Evolutionary conservation across 92 coral and sea anemone genomes (phyloP), one percentile per base, ranked within the genome.

Genomic region (Epizoanthus rinbou): DNA sequence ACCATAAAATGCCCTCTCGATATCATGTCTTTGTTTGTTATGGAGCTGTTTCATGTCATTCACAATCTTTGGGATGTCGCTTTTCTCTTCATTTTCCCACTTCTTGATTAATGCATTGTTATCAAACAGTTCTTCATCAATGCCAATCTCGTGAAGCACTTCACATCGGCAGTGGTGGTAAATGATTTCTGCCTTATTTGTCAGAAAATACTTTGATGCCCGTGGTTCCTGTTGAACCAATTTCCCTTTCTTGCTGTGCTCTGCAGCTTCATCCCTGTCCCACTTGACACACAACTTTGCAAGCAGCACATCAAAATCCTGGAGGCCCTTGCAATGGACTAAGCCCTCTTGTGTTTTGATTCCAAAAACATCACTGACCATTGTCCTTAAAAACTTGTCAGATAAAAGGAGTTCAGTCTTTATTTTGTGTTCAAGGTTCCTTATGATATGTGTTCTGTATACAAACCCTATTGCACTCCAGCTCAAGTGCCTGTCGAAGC

Each of bases 391-490:
- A 69, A 87, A 90, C 33, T 72, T 86, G 70, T 84, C 88, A 4
- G 93, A 84, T 17, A 87, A 56, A 15, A 64, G 35, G 17, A 84
- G 73, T 56, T 89, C 91, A 58, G 86, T 6, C 73, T 84, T 87
- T 37, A 90, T 0, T 79, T 90, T 90, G 84, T 87, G 88, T 25
- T 87, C 86, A 16, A 90, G 69, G 53, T 81, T 90, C 74, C 91
- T 70, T 41, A 87, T 75, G 18, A 87, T 90, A 56, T 90, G 93
- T 2, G 88, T 84, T 50, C 86, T 52, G 86, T 88, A 90, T 17
- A 90, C 47, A 74, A 87, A 87, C 10, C 91, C 91, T 14, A 87
- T 8, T 88, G 57, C 80, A 83, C 50, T 84, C 85, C 0, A 87
- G 66, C 58, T 84, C 80, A 75, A 84, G 87, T 28, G 87, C 91